phyloP scores from a whole-genome alignment of 2,113 vertebrate species.

The Carassius carassius region DNA sequence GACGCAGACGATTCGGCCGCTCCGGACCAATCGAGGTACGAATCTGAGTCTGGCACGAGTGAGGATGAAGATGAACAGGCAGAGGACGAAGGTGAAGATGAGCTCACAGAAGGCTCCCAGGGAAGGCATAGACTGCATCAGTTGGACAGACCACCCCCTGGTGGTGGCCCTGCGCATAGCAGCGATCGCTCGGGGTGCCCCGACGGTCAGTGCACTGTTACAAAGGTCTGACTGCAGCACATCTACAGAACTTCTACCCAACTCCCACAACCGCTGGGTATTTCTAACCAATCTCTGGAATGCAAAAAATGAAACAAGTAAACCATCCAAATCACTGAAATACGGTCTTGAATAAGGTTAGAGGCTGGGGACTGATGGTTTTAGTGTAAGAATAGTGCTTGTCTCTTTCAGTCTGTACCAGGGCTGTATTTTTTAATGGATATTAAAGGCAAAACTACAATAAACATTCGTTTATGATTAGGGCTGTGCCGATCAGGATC shows the following conservation, averaged over 20 bases:
- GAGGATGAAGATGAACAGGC: constrained; percentile 79
- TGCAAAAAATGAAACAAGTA: constrained; percentile 1
- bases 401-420: constrained; percentile 21
- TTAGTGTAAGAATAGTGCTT: constrained; percentile 17
- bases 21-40: constrained; percentile 78
- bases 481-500: no score
- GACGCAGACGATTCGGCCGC: constrained; percentile 66
- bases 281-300: constrained; percentile 39
- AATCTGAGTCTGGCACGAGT: constrained; percentile 83
- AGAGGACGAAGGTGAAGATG: constrained; percentile 70
- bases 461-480: background rate
- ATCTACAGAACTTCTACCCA: constrained; percentile 9
- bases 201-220: constrained; percentile 94
- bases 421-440: constrained; percentile 23
- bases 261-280: background rate
- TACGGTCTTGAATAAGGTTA: background rate
- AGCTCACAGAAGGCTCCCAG: constrained; percentile 64
- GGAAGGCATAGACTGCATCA: constrained; percentile 80
- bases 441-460: constrained; percentile 32
- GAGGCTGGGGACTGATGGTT: background rate
- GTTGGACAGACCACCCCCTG: constrained; percentile 66
- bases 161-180: constrained; percentile 56
- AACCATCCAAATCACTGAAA: background rate
- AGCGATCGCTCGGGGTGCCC: constrained; percentile 84
- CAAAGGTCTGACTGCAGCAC: constrained; percentile 82